Base-by-base conservation (phyloP, 2,113 vertebrate genomes). In the Saguinus midas region DNA sequence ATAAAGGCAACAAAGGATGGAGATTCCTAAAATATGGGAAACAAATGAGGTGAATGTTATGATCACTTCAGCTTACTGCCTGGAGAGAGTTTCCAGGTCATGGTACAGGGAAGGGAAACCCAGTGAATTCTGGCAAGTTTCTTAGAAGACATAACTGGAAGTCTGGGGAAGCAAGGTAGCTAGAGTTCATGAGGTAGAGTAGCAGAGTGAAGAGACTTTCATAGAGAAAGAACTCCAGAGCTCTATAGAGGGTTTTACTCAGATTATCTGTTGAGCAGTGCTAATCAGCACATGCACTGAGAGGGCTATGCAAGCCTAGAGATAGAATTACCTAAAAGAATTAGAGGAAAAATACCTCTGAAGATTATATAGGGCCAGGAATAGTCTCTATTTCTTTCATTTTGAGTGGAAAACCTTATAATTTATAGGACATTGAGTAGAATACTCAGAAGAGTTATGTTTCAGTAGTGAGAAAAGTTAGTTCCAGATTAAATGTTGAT, bases 401-500 rank as follows among this genome's bases (percentile, higher is more conserved):
- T 4, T 16, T 70, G 40, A 92, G 48, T 80, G 52, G 79, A 94
- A 93, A 96, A 61, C 3, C 1, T 82, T 8, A 68, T 72, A 80
- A 61, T 75, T 92, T 52, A 91, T 2, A 91, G 55, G 48, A 86
- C 23, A 57, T 75, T 68, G 66, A 85, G 55, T 55, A 70, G 70
- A 95, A 64, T 86, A 86, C 12, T 95, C 17, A 72, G 43, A 92
- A 94, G n/a, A 48, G 17, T 86, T 96, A 82, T 95, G 10, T 72
- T 32, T 58, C 21, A 70, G 37, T 92, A 37, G 73, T 90, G 68
- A 35, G 32, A 43, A 90, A 91, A 84, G 83, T 76, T 50, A 88
- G 50, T 48, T 32, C 64, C 82, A 81, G 72, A 80, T 85, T 96
- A 95, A 91, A 88, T 92, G 82, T 80, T 81, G 57, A 80, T 76